These are phyloP conservation scores for Amiota minor DNA, from an alignment of 2,888 invertebrate species.

Conservation along the genomic window DNA sequence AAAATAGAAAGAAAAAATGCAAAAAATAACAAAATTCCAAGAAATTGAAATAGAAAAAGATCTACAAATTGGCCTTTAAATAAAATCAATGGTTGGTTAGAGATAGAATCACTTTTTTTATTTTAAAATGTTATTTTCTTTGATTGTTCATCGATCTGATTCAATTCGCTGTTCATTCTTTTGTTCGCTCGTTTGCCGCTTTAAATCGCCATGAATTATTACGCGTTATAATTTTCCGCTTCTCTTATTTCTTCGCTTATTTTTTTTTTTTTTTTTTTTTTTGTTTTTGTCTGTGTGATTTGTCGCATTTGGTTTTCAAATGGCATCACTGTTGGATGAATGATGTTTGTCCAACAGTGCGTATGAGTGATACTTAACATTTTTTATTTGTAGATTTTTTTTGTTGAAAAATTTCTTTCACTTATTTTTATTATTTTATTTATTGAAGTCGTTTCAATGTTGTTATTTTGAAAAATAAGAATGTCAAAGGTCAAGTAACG, in stretches of 20 bases:
- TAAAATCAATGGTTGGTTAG: neutral
- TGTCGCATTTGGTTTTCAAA: no score
- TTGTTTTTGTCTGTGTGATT: neutral
- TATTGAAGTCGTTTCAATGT: neutral
- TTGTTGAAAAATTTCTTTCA: neutral
- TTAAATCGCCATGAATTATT: slow-evolving; percentile 27
- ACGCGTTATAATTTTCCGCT: slow-evolving; percentile 15
- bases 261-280: neutral
- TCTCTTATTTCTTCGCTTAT: neutral
- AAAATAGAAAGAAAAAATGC: neutral
- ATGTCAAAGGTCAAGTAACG: neutral
- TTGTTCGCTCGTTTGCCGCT: no score
- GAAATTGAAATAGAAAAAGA: neutral
- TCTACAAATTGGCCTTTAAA: neutral
- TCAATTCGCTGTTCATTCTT: neutral
- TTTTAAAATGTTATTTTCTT: neutral
- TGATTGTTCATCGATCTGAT: neutral
- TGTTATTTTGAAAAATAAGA: slow-evolving; percentile 6
- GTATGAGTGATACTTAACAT: neutral
- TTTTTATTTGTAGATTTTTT: neutral
- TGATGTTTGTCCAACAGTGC: neutral
- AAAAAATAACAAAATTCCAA: neutral
- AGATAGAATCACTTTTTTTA: no score
- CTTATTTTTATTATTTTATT: neutral
- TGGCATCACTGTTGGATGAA: neutral